Percentiles rank a stretch among this genome's conserved stretches.
phyloP scores from a whole-genome alignment of 2,797 vertebrate species.

The Spondyliosoma cantharus region DNA sequence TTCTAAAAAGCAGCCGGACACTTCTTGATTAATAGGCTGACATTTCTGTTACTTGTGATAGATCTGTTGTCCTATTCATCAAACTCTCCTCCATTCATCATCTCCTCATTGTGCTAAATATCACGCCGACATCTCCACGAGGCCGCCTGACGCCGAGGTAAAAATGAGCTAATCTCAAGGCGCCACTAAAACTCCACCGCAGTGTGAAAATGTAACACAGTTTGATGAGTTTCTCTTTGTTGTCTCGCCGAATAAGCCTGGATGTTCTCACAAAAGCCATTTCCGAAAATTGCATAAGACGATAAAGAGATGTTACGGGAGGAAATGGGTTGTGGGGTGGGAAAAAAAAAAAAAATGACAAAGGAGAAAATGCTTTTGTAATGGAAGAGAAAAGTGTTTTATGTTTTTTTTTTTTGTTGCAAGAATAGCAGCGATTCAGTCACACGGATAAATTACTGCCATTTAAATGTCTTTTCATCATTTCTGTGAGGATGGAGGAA shows the following conservation, averaged over 20 bases:
- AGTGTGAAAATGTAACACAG: constrained; percentile 18
- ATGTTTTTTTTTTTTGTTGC: constrained; percentile 23
- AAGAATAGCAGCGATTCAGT: constrained; percentile 42
- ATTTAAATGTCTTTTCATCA: constrained; percentile 57
- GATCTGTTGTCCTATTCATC: constrained; percentile 65
- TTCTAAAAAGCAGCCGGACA: constrained; percentile 17
- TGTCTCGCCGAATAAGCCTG: constrained; percentile 18
- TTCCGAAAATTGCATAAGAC: constrained; percentile 53
- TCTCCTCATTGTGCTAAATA: constrained; percentile 53
- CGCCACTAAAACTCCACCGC: constrained; percentile 17
- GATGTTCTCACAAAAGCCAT: constrained; percentile 44
- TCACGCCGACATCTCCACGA: constrained; percentile 17
- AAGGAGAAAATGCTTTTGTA: constrained; percentile 56
- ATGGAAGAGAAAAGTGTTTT: constrained; percentile 53
- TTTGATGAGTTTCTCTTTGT: constrained; percentile 26
- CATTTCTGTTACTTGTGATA: constrained; percentile 58
- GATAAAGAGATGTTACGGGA: constrained; percentile 48
- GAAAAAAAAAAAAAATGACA: constrained; percentile 16
- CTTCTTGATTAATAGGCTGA: constrained; percentile 58
- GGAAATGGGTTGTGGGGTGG: constrained; percentile 38
- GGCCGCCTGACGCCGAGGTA: constrained; percentile 10
- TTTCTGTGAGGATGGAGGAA: constrained; percentile 47
- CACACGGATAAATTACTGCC: constrained; percentile 41
- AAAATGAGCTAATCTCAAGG: constrained; percentile 27
- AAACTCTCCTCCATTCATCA: constrained; percentile 62